These are phyloP conservation scores for Onychomys torridus DNA, from an alignment of 2,797 vertebrate species.

Conservation along the genomic window DNA sequence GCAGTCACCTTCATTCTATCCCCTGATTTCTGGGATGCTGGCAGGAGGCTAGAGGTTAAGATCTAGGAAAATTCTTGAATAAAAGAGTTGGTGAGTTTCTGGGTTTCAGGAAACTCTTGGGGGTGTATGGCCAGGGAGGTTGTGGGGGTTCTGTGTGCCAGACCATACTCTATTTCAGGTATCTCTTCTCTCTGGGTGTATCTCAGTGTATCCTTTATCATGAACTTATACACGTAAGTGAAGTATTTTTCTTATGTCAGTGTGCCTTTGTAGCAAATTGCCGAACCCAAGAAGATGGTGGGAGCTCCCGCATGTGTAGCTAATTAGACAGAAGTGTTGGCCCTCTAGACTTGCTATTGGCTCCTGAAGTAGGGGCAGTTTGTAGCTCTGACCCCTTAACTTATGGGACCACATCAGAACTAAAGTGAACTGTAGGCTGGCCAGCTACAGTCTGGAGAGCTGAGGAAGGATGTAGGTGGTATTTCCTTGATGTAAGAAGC, in stretches of 20 bases:
- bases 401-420: not conserved
- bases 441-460: not conserved
- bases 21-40: not conserved
- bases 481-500: not conserved
- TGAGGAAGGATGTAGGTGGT: not conserved
- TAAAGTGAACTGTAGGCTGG: not conserved
- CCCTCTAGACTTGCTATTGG: not conserved
- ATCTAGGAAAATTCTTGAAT: not conserved
- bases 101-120: not conserved
- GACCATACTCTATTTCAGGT: too few relatives aligned
- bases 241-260: not conserved
- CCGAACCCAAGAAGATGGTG: not conserved
- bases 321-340: not conserved
- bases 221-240: not conserved
- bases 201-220: not conserved
- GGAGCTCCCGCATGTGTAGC: not conserved
- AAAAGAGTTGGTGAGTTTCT: not conserved
- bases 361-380: not conserved
- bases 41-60: not conserved
- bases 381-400: not conserved
- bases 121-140: not conserved
- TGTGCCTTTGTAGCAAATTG: not conserved
- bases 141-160: not conserved
- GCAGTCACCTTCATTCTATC: not conserved
- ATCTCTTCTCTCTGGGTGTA: not conserved